Evolutionary conservation across 2,113 vertebrate genomes (phyloP).

Genomic region (Zootoca vivipara): DNA sequence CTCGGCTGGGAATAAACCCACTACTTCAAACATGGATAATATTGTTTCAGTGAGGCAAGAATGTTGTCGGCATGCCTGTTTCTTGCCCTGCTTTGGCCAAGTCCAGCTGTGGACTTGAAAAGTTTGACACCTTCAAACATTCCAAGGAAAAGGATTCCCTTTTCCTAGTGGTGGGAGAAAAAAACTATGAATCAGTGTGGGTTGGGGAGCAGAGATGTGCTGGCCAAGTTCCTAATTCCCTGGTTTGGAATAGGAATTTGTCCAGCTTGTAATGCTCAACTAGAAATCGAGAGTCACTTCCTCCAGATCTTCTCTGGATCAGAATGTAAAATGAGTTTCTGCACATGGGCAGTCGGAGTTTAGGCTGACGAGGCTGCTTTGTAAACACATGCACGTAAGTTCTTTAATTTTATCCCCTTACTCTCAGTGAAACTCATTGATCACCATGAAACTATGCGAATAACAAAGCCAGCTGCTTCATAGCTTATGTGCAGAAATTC

Average conservation of each 20-base stretch:
- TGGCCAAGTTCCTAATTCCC: background rate
- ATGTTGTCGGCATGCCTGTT: background rate
- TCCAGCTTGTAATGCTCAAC: too few species aligned
- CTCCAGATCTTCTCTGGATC: background rate
- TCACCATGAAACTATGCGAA: background rate
- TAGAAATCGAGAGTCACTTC: background rate
- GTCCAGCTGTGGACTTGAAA: background rate
- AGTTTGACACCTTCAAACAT: background rate
- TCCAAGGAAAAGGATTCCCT: background rate
- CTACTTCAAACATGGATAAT: background rate
- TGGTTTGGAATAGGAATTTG: background rate
- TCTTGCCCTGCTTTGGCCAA: background rate
- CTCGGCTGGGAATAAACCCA: background rate
- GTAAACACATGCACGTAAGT: background rate
- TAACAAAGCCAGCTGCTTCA: background rate
- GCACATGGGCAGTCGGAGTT: background rate
- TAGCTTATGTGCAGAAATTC: background rate
- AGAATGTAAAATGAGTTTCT: background rate
- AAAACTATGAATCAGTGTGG: background rate
- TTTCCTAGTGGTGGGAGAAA: background rate
- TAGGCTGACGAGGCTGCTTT: background rate
- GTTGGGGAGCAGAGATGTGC: background rate
- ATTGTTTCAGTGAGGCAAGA: background rate
- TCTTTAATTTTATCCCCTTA: background rate
- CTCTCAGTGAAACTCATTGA: background rate